Evolutionary conservation across 2,797 vertebrate genomes (phyloP).

Genomic region (Onychomys leucogaster): DNA sequence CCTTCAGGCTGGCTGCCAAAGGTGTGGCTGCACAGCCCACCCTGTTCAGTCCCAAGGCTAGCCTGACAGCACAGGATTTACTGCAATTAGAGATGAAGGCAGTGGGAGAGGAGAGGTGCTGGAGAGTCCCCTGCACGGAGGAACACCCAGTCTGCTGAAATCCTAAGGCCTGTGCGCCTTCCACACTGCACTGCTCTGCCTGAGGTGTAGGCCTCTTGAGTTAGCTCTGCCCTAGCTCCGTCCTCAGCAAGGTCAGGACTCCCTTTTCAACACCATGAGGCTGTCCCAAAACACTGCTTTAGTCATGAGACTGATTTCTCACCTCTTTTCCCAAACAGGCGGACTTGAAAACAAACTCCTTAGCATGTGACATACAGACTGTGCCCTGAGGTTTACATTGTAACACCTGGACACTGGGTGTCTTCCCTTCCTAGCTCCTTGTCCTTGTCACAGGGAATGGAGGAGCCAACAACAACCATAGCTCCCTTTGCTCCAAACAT

Average conservation of each 20-base stretch:
- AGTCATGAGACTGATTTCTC: slow-evolving; percentile 12
- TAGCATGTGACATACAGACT: slow-evolving; percentile 46
- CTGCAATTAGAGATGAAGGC: not conserved
- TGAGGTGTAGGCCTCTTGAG: not conserved
- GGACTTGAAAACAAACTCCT: slow-evolving; percentile 55
- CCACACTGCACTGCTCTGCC: not conserved
- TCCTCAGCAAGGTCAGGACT: not conserved
- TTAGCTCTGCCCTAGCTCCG: not conserved
- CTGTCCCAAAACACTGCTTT: not conserved
- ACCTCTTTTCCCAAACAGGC: slow-evolving; percentile 48
- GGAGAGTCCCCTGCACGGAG: not conserved
- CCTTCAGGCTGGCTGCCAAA: not conserved
- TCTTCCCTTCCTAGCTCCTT: not conserved
- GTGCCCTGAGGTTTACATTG: not conserved
- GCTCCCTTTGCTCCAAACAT: not conserved
- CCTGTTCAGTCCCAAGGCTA: not conserved
- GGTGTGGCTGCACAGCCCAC: not conserved
- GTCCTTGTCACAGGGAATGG: not conserved
- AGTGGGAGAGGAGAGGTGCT: not conserved
- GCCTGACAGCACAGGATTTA: fast-evolving
- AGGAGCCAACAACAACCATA: not conserved
- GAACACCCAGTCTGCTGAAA: not conserved
- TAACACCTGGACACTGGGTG: not conserved
- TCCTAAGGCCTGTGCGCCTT: not conserved
- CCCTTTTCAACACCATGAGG: not conserved